Evolutionary conservation across 2,888 invertebrate genomes (phyloP).

Genomic region (Homarus gammarus): DNA sequence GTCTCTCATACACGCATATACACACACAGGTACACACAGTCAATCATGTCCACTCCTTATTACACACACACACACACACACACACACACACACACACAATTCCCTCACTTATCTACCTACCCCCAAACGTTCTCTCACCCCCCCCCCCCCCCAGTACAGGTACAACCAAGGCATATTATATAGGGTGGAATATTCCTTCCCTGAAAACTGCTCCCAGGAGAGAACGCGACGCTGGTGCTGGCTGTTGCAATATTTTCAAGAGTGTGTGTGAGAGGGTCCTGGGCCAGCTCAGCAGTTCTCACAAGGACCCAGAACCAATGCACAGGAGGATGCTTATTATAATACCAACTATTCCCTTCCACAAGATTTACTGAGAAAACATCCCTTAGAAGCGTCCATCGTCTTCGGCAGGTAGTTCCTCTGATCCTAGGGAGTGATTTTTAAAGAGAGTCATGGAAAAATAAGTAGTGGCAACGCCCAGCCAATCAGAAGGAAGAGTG

Average conservation of each 20-base stretch:
- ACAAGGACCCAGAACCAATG: neutral
- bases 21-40: too few relatives aligned
- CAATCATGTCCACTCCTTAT: too few relatives aligned
- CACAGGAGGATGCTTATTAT: neutral
- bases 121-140: neutral
- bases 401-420: neutral
- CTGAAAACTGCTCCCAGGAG: neutral
- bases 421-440: neutral
- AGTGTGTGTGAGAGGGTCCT: neutral
- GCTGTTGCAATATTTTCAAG: slow-evolving; percentile 4
- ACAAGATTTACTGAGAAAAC: neutral
- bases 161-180: neutral
- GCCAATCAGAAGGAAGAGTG: slow-evolving; percentile 26
- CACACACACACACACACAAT: too few relatives aligned
- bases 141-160: neutral
- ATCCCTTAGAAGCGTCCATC: neutral
- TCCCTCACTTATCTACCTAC: too few relatives aligned
- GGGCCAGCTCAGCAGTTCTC: neutral
- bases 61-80: too few relatives aligned
- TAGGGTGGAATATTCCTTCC: neutral
- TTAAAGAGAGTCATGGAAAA: neutral
- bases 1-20: too few relatives aligned
- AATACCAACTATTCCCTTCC: neutral
- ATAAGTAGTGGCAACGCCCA: neutral
- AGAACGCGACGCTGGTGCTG: neutral